phyloP scores from a whole-genome alignment of 2,888 invertebrate species.

The Cataglyphis cursor region DNA sequence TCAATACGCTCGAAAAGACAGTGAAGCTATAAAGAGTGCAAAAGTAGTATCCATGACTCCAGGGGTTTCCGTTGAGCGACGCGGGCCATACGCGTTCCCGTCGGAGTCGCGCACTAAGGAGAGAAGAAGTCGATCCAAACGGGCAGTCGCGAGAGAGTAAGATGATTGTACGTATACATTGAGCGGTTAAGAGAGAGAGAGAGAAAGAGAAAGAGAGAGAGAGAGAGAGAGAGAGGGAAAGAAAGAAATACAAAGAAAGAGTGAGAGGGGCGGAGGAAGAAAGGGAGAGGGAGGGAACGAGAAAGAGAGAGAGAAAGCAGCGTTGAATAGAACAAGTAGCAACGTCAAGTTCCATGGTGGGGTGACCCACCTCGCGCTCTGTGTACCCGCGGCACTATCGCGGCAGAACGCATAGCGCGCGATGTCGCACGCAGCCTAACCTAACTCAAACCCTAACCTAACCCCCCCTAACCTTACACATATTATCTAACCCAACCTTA shows the following conservation, averaged over 20 bases:
- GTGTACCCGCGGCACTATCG: constrained; percentile 81
- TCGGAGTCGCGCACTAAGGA: constrained; percentile 56
- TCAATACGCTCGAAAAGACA: neutral
- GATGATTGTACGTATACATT: constrained; percentile 36
- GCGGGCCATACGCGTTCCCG: constrained; percentile 61
- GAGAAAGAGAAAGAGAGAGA: neutral
- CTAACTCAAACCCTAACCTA: constrained; percentile 27
- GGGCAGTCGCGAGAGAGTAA: constrained; percentile 54
- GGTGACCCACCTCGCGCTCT: constrained; percentile 64
- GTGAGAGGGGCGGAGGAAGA: neutral
- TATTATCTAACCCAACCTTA: neutral
- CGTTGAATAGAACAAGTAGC: constrained; percentile 54
- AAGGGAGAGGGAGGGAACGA: neutral
- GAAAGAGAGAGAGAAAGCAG: constrained; percentile 23
- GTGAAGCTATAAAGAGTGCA: constrained; percentile 25
- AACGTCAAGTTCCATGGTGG: constrained; percentile 42
- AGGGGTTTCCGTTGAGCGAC: constrained; percentile 45
- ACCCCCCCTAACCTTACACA: neutral
- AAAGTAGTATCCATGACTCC: constrained; percentile 43
- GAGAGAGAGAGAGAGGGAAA: constrained; percentile 3
- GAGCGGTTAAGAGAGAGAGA: constrained; percentile 7
- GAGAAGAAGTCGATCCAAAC: constrained; percentile 41
- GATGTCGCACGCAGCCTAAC: constrained; percentile 56
- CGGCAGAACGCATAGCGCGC: constrained; percentile 78
- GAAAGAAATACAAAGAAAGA: neutral